phyloP scores from a whole-genome alignment of 2,113 vertebrate genomes.

The Menidia beryllina region DNA sequence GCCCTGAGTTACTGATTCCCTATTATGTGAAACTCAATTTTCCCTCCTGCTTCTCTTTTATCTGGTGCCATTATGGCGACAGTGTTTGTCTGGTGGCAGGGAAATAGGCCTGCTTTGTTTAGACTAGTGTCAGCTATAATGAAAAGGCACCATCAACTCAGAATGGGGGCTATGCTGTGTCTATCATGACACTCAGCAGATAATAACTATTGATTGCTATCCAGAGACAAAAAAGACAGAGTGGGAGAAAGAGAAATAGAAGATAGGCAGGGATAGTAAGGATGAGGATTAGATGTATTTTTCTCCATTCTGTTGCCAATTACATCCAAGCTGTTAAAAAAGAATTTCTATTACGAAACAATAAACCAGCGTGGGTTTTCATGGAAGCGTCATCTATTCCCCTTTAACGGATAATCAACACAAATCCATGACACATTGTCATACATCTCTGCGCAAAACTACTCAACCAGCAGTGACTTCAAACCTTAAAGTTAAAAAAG shows the following conservation, averaged over 20 bases:
- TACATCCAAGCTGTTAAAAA: constrained; percentile 45
- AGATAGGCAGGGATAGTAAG: constrained; percentile 39
- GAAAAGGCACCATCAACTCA: constrained; percentile 83
- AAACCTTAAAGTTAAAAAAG: constrained; percentile 12
- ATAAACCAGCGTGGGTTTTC: constrained; percentile 31
- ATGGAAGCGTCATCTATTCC: constrained; percentile 8
- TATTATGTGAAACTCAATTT: constrained; percentile 83
- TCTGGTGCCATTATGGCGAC: constrained; percentile 78
- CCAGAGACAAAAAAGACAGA: constrained; percentile 60
- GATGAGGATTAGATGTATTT: constrained; percentile 27
- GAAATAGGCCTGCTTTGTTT: constrained; percentile 82
- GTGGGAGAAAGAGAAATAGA: constrained; percentile 56
- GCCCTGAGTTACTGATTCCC: constrained; percentile 76
- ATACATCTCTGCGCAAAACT: constrained; percentile 26
- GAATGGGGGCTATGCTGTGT: constrained; percentile 70
- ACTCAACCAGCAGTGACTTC: constrained; percentile 25
- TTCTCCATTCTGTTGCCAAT: constrained; percentile 31
- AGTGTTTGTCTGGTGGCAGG: constrained; percentile 78
- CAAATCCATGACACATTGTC: constrained; percentile 1
- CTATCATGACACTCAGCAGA: constrained; percentile 75
- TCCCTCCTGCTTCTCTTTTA: constrained; percentile 77
- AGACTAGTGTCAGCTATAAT: constrained; percentile 83
- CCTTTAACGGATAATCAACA: constrained; percentile 26
- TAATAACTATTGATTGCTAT: constrained; percentile 84
- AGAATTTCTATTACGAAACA: constrained; percentile 36